Conservation (phyloP, 2,888 invertebrate species). For the Timandra comae region DNA sequence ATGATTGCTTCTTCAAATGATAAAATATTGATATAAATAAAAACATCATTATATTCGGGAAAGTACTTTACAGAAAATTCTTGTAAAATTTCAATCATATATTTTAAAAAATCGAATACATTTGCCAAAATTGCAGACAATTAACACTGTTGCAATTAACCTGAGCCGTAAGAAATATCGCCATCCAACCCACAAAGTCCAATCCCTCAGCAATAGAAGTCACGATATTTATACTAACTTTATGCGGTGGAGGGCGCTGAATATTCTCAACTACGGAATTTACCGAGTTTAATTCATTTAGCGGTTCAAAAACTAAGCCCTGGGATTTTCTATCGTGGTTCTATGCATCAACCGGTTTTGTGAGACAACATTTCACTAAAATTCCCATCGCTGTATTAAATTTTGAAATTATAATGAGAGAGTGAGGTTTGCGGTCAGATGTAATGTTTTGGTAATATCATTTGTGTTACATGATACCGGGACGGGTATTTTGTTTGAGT, state of each 20-base stretch:
- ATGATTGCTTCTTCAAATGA: too few relatives aligned
- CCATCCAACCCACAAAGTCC: too few relatives aligned
- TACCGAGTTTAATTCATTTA: conserved; percentile 54
- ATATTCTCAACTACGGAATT: conserved; percentile 47
- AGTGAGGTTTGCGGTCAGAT: conserved; percentile 5
- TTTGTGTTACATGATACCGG: too few relatives aligned
- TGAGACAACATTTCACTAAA: conserved; percentile 18
- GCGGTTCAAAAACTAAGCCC: conserved; percentile 45
- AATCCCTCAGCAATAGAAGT: conserved; percentile 39
- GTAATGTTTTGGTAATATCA: neutral
- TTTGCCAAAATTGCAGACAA: too few relatives aligned
- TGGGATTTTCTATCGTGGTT: conserved; percentile 15
- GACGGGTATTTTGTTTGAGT: too few relatives aligned
- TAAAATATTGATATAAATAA: too few relatives aligned
- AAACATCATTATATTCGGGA: too few relatives aligned
- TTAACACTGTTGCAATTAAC: too few relatives aligned
- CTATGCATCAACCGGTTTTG: conserved; percentile 18
- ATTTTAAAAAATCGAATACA: too few relatives aligned
- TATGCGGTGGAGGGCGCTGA: conserved; percentile 43
- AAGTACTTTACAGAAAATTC: too few relatives aligned
- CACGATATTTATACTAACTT: conserved; percentile 58
- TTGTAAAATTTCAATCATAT: too few relatives aligned
- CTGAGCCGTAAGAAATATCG: too few relatives aligned
- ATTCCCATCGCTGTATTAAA: conserved; percentile 18
- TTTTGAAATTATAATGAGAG: conserved; percentile 16